Evolutionary conservation across 1,140 invertebrate species (phyloP), one percentile per base, ranked within the genome.

Genomic region (Zophobas atratus): DNA sequence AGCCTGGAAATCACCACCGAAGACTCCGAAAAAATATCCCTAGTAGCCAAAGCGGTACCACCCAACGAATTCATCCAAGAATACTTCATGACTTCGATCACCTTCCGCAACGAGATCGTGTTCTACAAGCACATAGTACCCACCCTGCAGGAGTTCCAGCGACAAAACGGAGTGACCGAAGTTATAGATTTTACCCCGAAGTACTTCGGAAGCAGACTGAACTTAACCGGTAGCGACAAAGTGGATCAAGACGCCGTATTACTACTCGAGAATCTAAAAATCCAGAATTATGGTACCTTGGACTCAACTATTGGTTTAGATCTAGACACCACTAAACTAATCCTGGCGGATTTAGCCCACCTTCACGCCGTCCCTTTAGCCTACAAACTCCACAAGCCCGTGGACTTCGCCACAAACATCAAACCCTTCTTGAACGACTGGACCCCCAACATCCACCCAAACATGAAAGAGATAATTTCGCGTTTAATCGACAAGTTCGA

Each of bases 281-380:
- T 74, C 4, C 57, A 75, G 75, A 86, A 83, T 36, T 88, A 84
- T 78, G 48, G 74, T 53, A 80, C 81, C 39, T 56, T 76, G 75
- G 79, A 87, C 80, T 56, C 82, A 76, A 77, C 79, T 51, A 82
- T 82, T 70, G 82, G 86, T 0, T 79, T 87, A 56, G 83, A 88
- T 81, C 85, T 84, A 43, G 55, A 85, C 6, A 84, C 87, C 53
- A 79, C 83, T 3, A 70, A 77, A 33, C 57, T 86, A 1, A 79
- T 86, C 20, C 32, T 88, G 0, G 75, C 78, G 32, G 75, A 82
- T 60, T 70, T 89, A 0, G 87, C 85, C 2, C 80, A 81, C 72
- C 86, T 87, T 56, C 88, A 89, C 73, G 87, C 85, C 1, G 81
- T 86, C 0, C 82, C 82, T 34, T 82, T 88, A 57, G 87, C 86